Conservation (phyloP, 2,113 vertebrate genomes). For the Arothron firmamentum region DNA sequence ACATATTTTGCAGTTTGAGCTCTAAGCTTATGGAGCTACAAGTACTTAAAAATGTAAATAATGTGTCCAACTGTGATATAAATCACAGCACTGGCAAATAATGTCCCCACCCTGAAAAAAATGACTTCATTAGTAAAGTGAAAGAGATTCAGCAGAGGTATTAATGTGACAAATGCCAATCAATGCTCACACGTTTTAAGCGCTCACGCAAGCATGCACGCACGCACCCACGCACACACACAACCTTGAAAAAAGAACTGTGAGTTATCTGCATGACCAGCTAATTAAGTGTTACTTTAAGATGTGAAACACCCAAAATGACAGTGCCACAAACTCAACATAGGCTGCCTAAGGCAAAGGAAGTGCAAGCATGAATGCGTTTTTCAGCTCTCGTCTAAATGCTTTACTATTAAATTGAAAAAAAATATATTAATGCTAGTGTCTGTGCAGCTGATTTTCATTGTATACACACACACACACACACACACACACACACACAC, state of each 20-base stretch:
- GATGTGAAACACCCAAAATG: constrained; percentile 30
- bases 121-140: background rate
- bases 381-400: background rate
- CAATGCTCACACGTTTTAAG: constrained; percentile 10
- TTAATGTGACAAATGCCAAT: constrained; percentile 17
- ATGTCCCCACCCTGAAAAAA: background rate
- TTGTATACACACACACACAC: background rate
- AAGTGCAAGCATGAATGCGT: background rate
- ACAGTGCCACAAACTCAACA: constrained; percentile 6
- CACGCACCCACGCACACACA: constrained; percentile 2
- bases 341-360: constrained; percentile 5
- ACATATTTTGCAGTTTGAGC: too few relatives aligned
- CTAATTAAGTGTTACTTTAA: constrained; percentile 41
- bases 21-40: background rate
- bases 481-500: too few relatives aligned
- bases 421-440: background rate
- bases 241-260: constrained; percentile 21
- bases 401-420: background rate
- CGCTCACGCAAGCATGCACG: constrained; percentile 7
- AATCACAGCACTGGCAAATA: background rate
- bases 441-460: background rate
- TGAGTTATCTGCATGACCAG: constrained; percentile 44
- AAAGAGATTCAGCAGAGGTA: constrained; percentile 36
- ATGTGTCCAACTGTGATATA: too few relatives aligned
- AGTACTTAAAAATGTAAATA: background rate